phyloP scores from a whole-genome alignment of 2,797 vertebrate species.

The Streptopelia turtur region DNA sequence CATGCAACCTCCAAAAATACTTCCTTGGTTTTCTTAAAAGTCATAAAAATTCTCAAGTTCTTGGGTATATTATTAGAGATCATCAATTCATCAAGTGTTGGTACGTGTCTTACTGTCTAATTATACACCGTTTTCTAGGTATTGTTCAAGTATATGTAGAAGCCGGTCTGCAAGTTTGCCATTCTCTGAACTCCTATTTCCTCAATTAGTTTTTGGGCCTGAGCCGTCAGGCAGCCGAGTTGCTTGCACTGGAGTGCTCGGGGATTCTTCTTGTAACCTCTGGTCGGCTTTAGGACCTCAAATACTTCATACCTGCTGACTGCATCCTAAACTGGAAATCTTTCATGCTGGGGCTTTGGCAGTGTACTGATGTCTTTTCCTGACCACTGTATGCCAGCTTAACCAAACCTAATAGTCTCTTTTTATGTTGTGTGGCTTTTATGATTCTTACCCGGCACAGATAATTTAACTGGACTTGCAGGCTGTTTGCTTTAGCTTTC shows the following conservation, averaged over 20 bases:
- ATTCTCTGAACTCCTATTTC: neutral
- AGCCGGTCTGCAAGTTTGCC: neutral
- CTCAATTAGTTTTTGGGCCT: neutral
- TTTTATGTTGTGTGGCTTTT: neutral
- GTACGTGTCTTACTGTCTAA: neutral
- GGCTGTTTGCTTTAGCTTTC: constrained; percentile 11
- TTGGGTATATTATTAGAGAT: neutral
- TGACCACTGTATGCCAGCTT: neutral
- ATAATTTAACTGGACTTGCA: neutral
- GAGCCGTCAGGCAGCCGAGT: neutral
- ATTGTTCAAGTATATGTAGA: neutral
- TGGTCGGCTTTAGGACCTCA: neutral
- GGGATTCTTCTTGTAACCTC: neutral
- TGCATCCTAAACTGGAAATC: neutral
- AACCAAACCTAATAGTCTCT: neutral
- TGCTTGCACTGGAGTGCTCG: neutral
- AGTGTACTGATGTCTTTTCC: neutral
- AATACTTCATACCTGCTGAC: neutral
- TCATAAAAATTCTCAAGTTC: neutral
- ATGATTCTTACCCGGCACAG: neutral
- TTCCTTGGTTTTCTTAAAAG: neutral
- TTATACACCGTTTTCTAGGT: neutral
- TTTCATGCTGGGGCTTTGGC: neutral
- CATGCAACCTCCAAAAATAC: neutral
- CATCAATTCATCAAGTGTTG: neutral